Evolutionary conservation across 64 coral and sea anemone species (phyloP), one percentile per base, ranked within the genome.

Genomic region (Pocillopora damicornis): DNA sequence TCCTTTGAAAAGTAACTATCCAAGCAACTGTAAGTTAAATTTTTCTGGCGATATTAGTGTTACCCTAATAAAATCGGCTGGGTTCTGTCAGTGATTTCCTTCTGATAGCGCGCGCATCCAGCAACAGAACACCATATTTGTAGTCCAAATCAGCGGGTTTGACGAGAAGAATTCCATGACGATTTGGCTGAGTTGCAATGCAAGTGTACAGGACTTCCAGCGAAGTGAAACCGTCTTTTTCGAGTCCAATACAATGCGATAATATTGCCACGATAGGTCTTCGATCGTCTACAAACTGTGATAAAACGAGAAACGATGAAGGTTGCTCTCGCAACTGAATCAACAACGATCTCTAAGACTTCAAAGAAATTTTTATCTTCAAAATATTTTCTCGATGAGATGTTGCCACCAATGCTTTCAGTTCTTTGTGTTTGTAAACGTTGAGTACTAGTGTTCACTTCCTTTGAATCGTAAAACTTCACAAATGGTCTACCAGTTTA

Each of bases 401-500:
- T 26, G 63, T 59, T 79, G 67, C 25, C 72, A 59, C 62, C 25
- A 17, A 88, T 72, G 42, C 45, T 63, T 76, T 64, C 56, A 74
- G 68, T 37, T 86, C 69, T 78, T 87, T 76, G 86, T 95, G 87
- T 88, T 79, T 86, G 71, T 84, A 88, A 93, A 93, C 81, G 63
- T 84, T 65, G 66, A 73, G 86, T 76, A 81, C 88, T 71, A 68
- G 88, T 83, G 87, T 93, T 57, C 71, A 88, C 88, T 85, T 88
- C 9, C 45, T 75, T 92, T 84, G 37, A 56, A 22, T 85, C 60
- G 77, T 75, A 66, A 83, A 84, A 37, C 42, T 75, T 76, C 80
- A 95, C 87, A 92, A 92, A 83, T 88, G 75, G 63, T 63, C 78
- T 89, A 90, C 88, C 94, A 86, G 88, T 59, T 76, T 75, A 76